Conservation (phyloP, 2,888 invertebrate genomes). For the Halictus ligatus region DNA sequence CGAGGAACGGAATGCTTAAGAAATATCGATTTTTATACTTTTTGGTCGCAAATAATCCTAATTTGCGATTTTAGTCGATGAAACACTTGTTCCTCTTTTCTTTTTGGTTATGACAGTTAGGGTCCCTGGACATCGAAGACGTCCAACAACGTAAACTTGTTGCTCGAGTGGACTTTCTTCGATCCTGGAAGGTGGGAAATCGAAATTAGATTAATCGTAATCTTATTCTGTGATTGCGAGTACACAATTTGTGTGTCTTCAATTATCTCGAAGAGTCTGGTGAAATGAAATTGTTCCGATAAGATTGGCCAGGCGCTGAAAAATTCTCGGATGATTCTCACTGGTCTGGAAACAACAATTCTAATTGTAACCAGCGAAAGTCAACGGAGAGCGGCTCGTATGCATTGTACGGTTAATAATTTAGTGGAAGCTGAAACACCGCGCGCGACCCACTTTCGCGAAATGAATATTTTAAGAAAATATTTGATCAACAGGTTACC, state of each 20-base stretch:
- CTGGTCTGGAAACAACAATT: background rate
- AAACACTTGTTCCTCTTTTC: too few species aligned
- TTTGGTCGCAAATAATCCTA: too few species aligned
- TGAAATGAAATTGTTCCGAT: background rate
- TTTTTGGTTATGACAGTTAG: too few species aligned
- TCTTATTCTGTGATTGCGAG: background rate
- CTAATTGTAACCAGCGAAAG: background rate
- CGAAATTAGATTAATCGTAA: background rate
- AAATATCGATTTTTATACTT: too few species aligned
- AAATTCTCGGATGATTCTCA: background rate
- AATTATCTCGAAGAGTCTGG: background rate
- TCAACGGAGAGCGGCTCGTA: background rate
- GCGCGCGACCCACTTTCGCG: background rate
- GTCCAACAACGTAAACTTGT: background rate
- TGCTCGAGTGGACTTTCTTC: background rate
- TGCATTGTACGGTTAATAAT: background rate
- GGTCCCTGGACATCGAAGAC: too few species aligned
- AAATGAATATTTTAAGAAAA: background rate
- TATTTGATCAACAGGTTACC: conserved; percentile 13
- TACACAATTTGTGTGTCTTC: background rate
- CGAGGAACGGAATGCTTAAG: too few species aligned
- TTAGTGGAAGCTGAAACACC: background rate
- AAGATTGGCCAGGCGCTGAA: background rate
- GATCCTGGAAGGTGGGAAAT: background rate
- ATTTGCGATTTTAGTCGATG: too few species aligned